Evolutionary conservation across 2,888 invertebrate genomes (phyloP).

Genomic region (Eupithecia centaureata): DNA sequence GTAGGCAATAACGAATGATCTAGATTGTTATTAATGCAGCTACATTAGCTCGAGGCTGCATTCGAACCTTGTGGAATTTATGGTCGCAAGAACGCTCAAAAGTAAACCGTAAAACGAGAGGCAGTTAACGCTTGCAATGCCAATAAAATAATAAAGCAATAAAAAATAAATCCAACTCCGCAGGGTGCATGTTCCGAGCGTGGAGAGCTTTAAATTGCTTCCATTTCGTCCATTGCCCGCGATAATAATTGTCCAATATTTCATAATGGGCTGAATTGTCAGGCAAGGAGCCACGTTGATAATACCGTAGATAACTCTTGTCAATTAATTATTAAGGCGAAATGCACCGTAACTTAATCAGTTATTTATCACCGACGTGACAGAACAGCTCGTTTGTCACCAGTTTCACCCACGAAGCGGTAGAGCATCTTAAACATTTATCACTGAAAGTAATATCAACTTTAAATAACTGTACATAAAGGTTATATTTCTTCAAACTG

Average conservation of each 20-base stretch:
- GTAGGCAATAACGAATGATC: slow-evolving; percentile 69
- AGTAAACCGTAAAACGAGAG: slow-evolving; percentile 74
- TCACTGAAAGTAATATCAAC: slow-evolving; percentile 64
- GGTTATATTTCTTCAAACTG: slow-evolving; percentile 54
- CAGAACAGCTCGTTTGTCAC: slow-evolving; percentile 80
- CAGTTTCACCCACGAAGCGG: slow-evolving; percentile 76
- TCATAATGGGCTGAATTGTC: slow-evolving; percentile 61
- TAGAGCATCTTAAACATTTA: slow-evolving; percentile 69
- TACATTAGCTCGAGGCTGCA: slow-evolving; percentile 60
- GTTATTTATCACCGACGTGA: slow-evolving; percentile 82
- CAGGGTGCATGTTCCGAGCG: slow-evolving; percentile 62
- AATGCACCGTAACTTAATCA: slow-evolving; percentile 81
- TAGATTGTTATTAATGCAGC: slow-evolving; percentile 68
- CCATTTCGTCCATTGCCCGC: slow-evolving; percentile 61
- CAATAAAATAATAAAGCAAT: slow-evolving; percentile 78
- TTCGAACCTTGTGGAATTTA: slow-evolving; percentile 70
- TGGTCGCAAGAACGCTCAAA: slow-evolving; percentile 65
- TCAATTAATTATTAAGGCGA: slow-evolving; percentile 80
- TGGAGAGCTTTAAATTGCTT: slow-evolving; percentile 63
- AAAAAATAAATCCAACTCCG: slow-evolving; percentile 66
- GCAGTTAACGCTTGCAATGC: slow-evolving; percentile 70
- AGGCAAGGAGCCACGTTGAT: slow-evolving; percentile 52
- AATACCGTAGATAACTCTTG: slow-evolving; percentile 70
- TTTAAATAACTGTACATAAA: slow-evolving; percentile 59
- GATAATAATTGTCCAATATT: slow-evolving; percentile 62